phyloP scores from a whole-genome alignment of 2,113 vertebrate species.

The Nicator chloris region DNA sequence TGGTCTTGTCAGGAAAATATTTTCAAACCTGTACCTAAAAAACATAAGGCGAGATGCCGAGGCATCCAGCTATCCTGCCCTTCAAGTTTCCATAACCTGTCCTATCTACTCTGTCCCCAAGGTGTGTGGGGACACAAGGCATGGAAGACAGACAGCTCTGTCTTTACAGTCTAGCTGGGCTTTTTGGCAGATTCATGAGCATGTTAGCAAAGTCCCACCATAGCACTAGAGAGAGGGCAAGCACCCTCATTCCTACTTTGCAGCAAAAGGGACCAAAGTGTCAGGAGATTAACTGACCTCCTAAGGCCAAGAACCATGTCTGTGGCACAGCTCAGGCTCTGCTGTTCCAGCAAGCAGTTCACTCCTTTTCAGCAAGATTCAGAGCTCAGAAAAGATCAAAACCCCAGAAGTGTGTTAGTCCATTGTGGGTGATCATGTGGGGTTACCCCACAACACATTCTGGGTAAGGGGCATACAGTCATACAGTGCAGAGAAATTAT shows the following conservation, averaged over 20 bases:
- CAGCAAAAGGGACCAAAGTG: background rate
- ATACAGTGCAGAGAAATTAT: fast-evolving
- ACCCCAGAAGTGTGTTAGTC: background rate
- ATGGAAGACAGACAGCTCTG: background rate
- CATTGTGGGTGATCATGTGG: too few relatives aligned
- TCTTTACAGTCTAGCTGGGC: background rate
- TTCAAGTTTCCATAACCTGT: background rate
- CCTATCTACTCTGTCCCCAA: background rate
- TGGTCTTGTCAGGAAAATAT: background rate
- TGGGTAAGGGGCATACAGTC: too few relatives aligned
- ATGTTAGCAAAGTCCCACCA: background rate
- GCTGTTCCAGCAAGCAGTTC: background rate
- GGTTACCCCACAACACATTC: background rate
- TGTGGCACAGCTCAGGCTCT: background rate
- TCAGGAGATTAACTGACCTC: background rate
- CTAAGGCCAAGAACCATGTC: background rate
- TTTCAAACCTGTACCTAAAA: background rate
- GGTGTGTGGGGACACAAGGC: background rate
- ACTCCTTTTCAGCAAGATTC: background rate
- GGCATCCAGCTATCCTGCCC: background rate
- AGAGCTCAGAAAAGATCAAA: background rate
- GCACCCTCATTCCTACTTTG: background rate
- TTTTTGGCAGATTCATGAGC: background rate
- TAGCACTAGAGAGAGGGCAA: background rate
- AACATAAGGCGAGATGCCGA: background rate